Conservation (phyloP, 2,113 vertebrate species). For the Microcebus murinus region DNA sequence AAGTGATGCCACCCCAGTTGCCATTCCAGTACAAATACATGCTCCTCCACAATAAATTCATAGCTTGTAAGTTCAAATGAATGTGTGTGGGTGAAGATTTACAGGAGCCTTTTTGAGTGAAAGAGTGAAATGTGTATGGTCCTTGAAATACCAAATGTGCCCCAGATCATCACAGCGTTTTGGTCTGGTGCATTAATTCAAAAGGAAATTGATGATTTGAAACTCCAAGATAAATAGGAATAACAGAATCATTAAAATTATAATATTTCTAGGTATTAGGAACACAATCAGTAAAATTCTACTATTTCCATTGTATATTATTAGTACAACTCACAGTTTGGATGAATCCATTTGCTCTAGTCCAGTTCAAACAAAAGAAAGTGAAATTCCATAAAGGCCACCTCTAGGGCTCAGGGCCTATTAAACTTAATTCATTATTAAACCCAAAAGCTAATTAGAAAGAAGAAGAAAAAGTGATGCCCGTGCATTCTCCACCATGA, state of each 20-base stretch:
- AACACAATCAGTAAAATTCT: not conserved
- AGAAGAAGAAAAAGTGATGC: not conserved
- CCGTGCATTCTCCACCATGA: not conserved
- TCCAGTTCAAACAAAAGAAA: not conserved
- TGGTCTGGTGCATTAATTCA: not conserved
- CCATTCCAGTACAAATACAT: not conserved
- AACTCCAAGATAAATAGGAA: not conserved
- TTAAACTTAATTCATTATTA: conserved; percentile 38
- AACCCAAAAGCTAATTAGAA: conserved; percentile 48
- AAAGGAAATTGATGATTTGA: not conserved
- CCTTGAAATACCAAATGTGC: not conserved
- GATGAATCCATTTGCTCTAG: not conserved
- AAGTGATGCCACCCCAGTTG: not conserved
- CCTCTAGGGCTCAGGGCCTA: not conserved
- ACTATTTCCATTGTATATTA: not conserved
- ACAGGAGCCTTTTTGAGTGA: not conserved
- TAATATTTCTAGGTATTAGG: not conserved
- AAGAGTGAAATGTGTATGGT: not conserved
- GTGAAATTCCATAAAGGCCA: not conserved
- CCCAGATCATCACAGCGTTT: not conserved
- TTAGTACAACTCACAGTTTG: not conserved
- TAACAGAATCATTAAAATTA: not conserved
- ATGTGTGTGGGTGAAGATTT: not conserved
- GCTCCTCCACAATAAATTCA: not conserved
- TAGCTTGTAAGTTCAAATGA: not conserved